Evolutionary conservation across 2,888 invertebrate genomes (phyloP), one percentile per base, ranked within the genome.

Genomic region (Ecliptopera silaceata): DNA sequence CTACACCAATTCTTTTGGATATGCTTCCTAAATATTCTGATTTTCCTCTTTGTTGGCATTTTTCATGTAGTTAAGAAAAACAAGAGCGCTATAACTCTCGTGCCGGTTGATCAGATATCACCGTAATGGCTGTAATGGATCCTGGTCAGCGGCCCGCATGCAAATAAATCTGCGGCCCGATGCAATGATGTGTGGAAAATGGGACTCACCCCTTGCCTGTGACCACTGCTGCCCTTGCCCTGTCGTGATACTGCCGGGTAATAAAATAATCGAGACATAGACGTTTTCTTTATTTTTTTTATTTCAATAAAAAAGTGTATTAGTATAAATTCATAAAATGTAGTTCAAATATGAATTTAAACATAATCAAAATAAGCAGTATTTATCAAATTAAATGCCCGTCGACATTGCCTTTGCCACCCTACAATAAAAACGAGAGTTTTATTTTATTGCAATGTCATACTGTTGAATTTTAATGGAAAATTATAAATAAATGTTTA

Each of bases 161-260:
- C 92, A 91, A 92, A 92, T 92, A 92, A 92, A 92, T 92, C 91
- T 88, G 86, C 84, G 85, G 80, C 82, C 88, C 86, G 79, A 91
- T 90, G 91, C 91, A 91, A 91, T 92, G 91, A 91, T 91, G 91
- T 91, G 92, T 91, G 88, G 88, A 90, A 85, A 92, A 92, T 92
- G 88, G 87, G 79, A 74, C 80, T 81, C 83, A 86, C 83, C 86
- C 86, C 79, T 86, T 83, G 79, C 83, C 74, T 31, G 64, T 64
- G 64, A 70, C 71, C 68, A 53, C 66, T 70, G 64, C 64, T 72
- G 71, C 64, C 69, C 71, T 62, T 72, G 66, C 64, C 72, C 68
- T 68, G 67, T 60, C 62, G 59, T 55, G 66, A 64, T 59, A 56
- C 61, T 52, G 48, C 54, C 63, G 60, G 61, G 60, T 67, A 71